Base-by-base conservation (phyloP, 2,888 invertebrate species). In the Ophonus ardosiacus region DNA sequence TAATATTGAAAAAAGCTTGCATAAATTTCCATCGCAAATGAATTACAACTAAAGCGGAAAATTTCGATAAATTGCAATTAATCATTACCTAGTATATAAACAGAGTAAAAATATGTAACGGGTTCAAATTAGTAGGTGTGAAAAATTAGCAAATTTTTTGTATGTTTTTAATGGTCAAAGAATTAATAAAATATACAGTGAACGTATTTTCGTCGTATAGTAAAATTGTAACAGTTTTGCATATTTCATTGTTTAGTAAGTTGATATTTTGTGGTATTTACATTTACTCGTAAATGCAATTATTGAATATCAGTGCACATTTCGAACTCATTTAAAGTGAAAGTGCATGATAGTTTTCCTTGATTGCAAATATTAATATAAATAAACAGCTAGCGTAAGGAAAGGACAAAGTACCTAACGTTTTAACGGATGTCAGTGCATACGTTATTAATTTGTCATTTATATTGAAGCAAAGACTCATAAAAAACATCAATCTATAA, bases 1-100 rank as follows among this genome's bases (percentile, higher is more conserved):
- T 38, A 76, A 61, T 83, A 76, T 76, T 59, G 83, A 76, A 74
- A 83, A 82, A 76, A 74, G 59, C 24, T 76, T 83, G 83, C 38
- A 83, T 83, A 61, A 38, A 83, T 83, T 83, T 61, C 38, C 76
- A 83, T 83, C 6, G 40, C 18, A 61, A 83, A 76, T 76, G 74
- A 83, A 63, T 83, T 74, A 76, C 13, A 74, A 18, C 40, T 83
- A 59, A 7, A 15, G 61, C 79, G 79, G 79, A 79, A 79, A 79
- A 61, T 79, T 31, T 43, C 15, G 15, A 40, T 43, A 38, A 74
- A 43, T 74, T 68, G 31, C 31, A n/a, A 31, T 68, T 51, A 51
- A 51, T 51, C 43, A 51, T 13, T 51, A 8, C 10, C 43, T 51
- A 13, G 13, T 13, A 3, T 51, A 51, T 4, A 51, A 51, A 51